Conservation (phyloP, 2,797 vertebrate genomes). For the Bradypus variegatus region DNA sequence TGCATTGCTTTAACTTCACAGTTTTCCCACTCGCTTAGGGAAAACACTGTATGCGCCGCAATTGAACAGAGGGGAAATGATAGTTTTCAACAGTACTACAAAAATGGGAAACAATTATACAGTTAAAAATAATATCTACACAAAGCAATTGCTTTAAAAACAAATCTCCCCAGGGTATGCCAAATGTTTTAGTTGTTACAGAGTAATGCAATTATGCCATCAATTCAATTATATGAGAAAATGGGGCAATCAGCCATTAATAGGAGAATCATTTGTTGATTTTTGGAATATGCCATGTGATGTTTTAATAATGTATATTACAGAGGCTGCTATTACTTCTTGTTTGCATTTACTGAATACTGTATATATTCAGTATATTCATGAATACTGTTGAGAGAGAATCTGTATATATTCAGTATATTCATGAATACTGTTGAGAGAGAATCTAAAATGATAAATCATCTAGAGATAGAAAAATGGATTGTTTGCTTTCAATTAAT, state of each 20-base stretch:
- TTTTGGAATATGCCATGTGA: background rate
- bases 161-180: background rate
- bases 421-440: background rate
- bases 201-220: background rate
- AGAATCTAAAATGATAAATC: background rate
- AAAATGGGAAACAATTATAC: background rate
- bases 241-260: background rate
- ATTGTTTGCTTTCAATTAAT: background rate
- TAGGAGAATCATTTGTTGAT: background rate
- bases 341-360: background rate
- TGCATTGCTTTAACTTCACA: background rate
- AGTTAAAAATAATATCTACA: background rate
- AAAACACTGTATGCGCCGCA: background rate
- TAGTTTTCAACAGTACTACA: background rate
- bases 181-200: background rate
- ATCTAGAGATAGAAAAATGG: background rate
- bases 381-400: background rate
- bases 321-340: background rate
- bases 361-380: too few species aligned
- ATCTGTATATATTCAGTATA: too few species aligned
- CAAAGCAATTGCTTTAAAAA: conserved; percentile 7
- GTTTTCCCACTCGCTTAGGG: background rate
- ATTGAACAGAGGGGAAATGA: background rate
- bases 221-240: background rate
- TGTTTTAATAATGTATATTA: background rate